A percentile compares a stretch with the other conserved stretches of the same genome.
phyloP scores from a whole-genome alignment of 2,113 vertebrate genomes.

The Uropsilus gracilis region DNA sequence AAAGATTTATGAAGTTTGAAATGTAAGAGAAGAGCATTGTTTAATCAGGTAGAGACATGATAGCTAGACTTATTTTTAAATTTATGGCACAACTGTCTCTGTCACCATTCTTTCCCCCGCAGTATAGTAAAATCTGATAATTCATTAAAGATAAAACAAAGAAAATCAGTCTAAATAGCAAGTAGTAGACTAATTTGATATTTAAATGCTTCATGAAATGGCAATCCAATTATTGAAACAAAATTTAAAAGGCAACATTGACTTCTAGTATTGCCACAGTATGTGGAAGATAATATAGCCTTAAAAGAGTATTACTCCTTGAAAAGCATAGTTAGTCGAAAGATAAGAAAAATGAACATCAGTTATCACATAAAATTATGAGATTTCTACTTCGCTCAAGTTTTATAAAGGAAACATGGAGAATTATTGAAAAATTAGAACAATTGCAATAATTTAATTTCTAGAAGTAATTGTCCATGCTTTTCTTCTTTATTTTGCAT shows the following conservation, averaged over 20 bases:
- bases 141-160: constrained; percentile 19
- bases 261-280: neutral
- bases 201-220: neutral
- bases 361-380: neutral
- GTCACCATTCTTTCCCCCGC: neutral
- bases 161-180: neutral
- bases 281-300: neutral
- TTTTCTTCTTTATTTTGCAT: neutral
- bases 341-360: neutral
- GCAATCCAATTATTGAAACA: constrained; percentile 32
- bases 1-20: neutral
- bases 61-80: neutral
- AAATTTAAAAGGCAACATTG: constrained; percentile 13
- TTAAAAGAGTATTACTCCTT: constrained; percentile 12
- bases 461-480: neutral
- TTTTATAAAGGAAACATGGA: neutral
- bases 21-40: neutral
- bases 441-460: neutral
- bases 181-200: neutral
- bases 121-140: neutral
- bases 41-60: constrained; percentile 14
- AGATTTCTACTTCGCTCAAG: neutral
- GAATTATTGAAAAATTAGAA: neutral
- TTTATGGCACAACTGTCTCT: neutral
- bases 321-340: neutral